These are phyloP conservation scores for Notamacropus eugenii DNA, from an alignment of 2,797 vertebrate genomes.

Conservation along the genomic window DNA sequence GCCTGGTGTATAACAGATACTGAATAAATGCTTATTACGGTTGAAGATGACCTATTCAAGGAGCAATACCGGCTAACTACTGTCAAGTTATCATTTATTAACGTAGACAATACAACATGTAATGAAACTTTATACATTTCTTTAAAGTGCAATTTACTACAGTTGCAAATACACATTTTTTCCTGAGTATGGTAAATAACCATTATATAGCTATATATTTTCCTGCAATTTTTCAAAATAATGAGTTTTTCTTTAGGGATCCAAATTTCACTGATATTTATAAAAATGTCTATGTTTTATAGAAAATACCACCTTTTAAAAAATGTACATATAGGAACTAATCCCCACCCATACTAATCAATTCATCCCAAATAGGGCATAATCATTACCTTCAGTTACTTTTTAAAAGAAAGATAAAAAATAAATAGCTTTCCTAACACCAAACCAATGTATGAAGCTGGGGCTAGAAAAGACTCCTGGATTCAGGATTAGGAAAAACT, in stretches of 20 bases:
- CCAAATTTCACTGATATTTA: slow-evolving; percentile 37
- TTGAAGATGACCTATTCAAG: slow-evolving; percentile 32
- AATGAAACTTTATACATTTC: not conserved
- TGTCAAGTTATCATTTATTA: slow-evolving; percentile 39
- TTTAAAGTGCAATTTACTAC: not conserved
- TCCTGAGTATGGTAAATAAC: not conserved
- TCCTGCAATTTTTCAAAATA: slow-evolving; percentile 45
- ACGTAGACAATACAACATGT: not conserved
- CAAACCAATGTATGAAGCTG: slow-evolving; percentile 13
- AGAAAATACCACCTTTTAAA: slow-evolving; percentile 22
- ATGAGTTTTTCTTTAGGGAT: slow-evolving; percentile 7
- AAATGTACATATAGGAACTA: slow-evolving; percentile 10
- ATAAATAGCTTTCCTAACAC: not conserved
- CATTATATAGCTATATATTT: not conserved
- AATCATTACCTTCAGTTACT: slow-evolving; percentile 48
- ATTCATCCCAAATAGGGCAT: not conserved
- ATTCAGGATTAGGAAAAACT: slow-evolving; percentile 25
- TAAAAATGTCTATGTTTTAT: slow-evolving; percentile 22
- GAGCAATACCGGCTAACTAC: not conserved
- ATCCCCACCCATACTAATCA: not conserved
- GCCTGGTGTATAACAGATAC: not conserved
- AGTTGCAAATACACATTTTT: not conserved
- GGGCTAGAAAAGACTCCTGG: slow-evolving; percentile 12
- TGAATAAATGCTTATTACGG: not conserved
- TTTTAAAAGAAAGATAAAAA: slow-evolving; percentile 52